Base-by-base conservation (phyloP, 2,888 invertebrate species). In the Molorchus minor region DNA sequence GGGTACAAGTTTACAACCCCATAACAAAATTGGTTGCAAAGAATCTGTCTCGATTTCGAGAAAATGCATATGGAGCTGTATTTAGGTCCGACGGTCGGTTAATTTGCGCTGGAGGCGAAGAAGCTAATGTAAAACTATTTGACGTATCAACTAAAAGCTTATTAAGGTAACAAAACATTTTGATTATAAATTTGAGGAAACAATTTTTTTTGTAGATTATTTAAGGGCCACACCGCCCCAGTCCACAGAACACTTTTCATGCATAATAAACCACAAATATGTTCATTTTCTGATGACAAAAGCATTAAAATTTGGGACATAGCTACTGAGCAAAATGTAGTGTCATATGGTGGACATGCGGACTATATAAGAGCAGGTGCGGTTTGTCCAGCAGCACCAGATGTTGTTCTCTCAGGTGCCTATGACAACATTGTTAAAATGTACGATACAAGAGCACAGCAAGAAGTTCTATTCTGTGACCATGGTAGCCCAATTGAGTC, bases 401-500 rank as follows among this genome's bases (percentile, higher is more conserved):
- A 93, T 75, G 86, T 93, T 35, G 82, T 94, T 46, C 75, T 94
- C 49, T 94, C 94, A 0, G 95, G 94, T 21, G 90, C 94, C 29
- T 98, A 98, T 79, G 98, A 98, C 79, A 90, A 92, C 73, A 87
- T 86, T 53, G 88, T 96, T 0, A 92, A 92, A 78, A 83, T 98
- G 79, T 97, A 92, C 82, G 98, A 98, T 78, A 87, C 87, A 0
- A 84, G 97, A 73, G 87, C 88, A 1, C 84, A 86, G 65, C 84
- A 87, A 69, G 87, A 88, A 51, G 85, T 90, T 0, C 80, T 92
- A 52, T 86, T 85, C 17, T 88, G 95, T 1, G 88, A 94, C 75
- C 97, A 98, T 80, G 95, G 92, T 4, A 87, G 90, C 69, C 95
- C 96, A 0, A 91, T 98, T 0, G 97, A 98, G 81, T 90, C 93